phyloP scores from a whole-genome alignment of 2,113 vertebrate species.

The Pheucticus melanocephalus region DNA sequence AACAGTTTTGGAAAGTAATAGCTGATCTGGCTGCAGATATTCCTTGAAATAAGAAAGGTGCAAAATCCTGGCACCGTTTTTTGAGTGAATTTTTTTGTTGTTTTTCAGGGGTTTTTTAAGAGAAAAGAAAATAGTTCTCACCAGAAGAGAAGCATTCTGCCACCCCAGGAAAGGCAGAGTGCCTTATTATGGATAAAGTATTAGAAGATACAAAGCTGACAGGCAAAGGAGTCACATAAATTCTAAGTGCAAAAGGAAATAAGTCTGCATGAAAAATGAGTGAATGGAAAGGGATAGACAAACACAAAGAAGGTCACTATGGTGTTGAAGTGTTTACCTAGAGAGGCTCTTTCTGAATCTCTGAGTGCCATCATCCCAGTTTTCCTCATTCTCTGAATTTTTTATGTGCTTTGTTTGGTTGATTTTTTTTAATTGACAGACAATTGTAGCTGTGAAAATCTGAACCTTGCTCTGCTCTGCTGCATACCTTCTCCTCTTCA shows the following conservation, averaged over 20 bases:
- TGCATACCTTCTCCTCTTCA: background rate
- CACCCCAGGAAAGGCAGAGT: background rate
- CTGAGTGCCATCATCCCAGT: background rate
- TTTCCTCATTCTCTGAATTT: slow-evolving; percentile 37
- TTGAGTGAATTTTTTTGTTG: background rate
- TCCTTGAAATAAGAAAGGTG: slow-evolving; percentile 39
- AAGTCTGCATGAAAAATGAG: background rate
- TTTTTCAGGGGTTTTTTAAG: accelerated
- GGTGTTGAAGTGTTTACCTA: slow-evolving; percentile 20
- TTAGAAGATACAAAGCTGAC: background rate
- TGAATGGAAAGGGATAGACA: slow-evolving; percentile 9
- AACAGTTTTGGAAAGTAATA: slow-evolving; percentile 50
- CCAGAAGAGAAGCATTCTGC: background rate
- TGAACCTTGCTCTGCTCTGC: background rate
- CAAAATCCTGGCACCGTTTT: background rate
- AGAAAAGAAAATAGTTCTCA: background rate
- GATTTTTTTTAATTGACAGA: background rate
- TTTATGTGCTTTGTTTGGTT: background rate
- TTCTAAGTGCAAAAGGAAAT: slow-evolving; percentile 14
- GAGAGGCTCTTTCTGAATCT: background rate
- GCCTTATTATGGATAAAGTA: background rate
- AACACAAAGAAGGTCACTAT: background rate
- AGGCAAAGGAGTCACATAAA: background rate
- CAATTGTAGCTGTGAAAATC: background rate
- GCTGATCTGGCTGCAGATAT: slow-evolving; percentile 33